phyloP scores from a whole-genome alignment of 2,113 vertebrate genomes.

The Hucho hucho region DNA sequence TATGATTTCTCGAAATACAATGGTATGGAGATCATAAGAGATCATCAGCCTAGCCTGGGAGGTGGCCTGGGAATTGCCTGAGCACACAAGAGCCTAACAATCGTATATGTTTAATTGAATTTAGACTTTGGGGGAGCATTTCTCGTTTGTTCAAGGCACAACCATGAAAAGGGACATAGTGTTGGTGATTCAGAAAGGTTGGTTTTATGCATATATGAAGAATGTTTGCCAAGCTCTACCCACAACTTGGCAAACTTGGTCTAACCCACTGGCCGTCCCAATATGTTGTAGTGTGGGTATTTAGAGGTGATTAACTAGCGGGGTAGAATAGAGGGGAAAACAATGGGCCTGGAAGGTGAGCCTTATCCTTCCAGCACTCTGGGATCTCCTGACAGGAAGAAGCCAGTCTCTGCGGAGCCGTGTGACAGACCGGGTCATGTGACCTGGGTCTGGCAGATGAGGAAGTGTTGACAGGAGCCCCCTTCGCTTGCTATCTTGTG shows the following conservation, averaged over 20 bases:
- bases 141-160: background rate
- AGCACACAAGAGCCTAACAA: background rate
- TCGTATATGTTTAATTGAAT: background rate
- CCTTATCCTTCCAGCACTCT: constrained; percentile 1
- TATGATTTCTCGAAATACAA: too few relatives aligned
- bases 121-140: constrained; percentile 6
- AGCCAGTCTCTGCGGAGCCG: constrained; percentile 27
- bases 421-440: constrained; percentile 48
- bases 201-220: too few relatives aligned
- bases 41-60: background rate
- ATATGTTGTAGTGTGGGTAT: background rate
- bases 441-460: constrained; percentile 50
- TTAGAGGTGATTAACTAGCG: constrained; percentile 10
- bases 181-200: background rate
- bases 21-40: too few relatives aligned
- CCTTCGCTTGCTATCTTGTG: constrained; percentile 32
- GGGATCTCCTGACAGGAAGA: constrained; percentile 25
- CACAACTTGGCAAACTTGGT: background rate
- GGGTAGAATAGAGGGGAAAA: constrained; percentile 4
- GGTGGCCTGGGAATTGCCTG: background rate
- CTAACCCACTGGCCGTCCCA: background rate
- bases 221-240: background rate
- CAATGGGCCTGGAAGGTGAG: constrained; percentile 20
- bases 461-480: constrained; percentile 49
- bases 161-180: background rate